These are phyloP conservation scores for Napeogenes inachia DNA, from an alignment of 2,888 invertebrate genomes.

Conservation along the genomic window DNA sequence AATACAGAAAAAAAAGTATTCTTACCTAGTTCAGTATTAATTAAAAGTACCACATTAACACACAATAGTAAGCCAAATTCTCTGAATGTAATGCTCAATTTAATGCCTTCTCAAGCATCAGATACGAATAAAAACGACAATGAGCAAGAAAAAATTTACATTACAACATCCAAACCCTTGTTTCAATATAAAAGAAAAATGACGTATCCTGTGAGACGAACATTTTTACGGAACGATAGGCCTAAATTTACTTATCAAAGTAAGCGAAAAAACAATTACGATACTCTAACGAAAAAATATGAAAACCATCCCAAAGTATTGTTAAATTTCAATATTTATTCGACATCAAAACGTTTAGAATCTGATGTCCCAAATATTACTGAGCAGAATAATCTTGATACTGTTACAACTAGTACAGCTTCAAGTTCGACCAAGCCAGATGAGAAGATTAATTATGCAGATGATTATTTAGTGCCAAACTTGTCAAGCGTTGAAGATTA, in stretches of 20 bases:
- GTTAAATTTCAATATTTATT: not conserved
- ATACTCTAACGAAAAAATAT: conserved; percentile 9
- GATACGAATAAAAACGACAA: conserved; percentile 10
- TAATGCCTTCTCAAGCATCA: conserved; percentile 43
- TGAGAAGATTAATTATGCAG: conserved; percentile 36
- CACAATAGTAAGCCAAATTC: conserved; percentile 61
- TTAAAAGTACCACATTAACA: conserved; percentile 30
- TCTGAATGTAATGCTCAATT: conserved; percentile 81
- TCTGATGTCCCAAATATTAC: no score
- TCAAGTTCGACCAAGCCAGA: conserved; percentile 23
- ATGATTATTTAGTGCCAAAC: conserved; percentile 44
- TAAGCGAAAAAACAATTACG: conserved; percentile 27
- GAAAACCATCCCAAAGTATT: conserved; percentile 8
- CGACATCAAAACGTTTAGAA: not conserved
- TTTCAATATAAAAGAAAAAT: conserved; percentile 62
- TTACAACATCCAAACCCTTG: conserved; percentile 57
- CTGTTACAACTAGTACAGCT: conserved; percentile 30
- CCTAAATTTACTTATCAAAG: conserved; percentile 28
- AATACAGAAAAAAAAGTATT: conserved; percentile 24
- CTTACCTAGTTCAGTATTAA: conserved; percentile 28
- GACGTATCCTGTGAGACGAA: conserved; percentile 40
- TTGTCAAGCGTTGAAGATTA: conserved; percentile 60
- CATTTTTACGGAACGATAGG: conserved; percentile 41
- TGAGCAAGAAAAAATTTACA: conserved; percentile 49
- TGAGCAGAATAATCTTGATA: not conserved